These are phyloP conservation scores for Galleria mellonella DNA, from an alignment of 1,140 invertebrate genomes.

Conservation along the genomic window DNA sequence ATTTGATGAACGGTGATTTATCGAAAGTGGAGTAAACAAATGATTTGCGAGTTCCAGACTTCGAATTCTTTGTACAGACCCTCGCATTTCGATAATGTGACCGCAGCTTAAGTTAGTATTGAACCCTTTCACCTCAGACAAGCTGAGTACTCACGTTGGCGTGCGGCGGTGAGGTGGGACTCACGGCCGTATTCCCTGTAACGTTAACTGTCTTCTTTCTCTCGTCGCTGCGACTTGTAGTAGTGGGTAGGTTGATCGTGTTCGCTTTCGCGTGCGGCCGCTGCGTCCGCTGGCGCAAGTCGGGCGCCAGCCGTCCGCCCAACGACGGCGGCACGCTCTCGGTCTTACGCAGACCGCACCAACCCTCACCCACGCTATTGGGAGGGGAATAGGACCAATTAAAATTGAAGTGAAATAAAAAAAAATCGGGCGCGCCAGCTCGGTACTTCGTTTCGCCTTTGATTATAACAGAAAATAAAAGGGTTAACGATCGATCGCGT, in stretches of 20 bases:
- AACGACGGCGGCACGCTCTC: slow-evolving; percentile 61
- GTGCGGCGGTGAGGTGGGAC: slow-evolving; percentile 49
- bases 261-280: slow-evolving; percentile 77
- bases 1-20: too few species aligned
- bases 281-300: slow-evolving; percentile 56
- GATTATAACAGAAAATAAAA: neutral
- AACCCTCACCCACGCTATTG: slow-evolving; percentile 43
- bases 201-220: slow-evolving; percentile 20
- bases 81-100: too few species aligned
- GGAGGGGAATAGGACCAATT: slow-evolving; percentile 46
- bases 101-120: too few species aligned
- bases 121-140: too few species aligned
- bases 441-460: slow-evolving; percentile 1
- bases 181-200: slow-evolving; percentile 15
- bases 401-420: slow-evolving; percentile 49
- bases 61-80: too few species aligned
- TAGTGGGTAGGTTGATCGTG: slow-evolving; percentile 75
- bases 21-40: too few species aligned
- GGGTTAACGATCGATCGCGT: neutral
- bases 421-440: slow-evolving; percentile 45
- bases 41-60: too few species aligned
- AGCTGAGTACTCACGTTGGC: slow-evolving; percentile 43
- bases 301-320: slow-evolving; percentile 51
- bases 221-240: slow-evolving; percentile 40
- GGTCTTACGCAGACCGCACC: slow-evolving; percentile 53